These are phyloP conservation scores for Callipepla squamata DNA, from an alignment of 2,113 vertebrate genomes.

Conservation along the genomic window DNA sequence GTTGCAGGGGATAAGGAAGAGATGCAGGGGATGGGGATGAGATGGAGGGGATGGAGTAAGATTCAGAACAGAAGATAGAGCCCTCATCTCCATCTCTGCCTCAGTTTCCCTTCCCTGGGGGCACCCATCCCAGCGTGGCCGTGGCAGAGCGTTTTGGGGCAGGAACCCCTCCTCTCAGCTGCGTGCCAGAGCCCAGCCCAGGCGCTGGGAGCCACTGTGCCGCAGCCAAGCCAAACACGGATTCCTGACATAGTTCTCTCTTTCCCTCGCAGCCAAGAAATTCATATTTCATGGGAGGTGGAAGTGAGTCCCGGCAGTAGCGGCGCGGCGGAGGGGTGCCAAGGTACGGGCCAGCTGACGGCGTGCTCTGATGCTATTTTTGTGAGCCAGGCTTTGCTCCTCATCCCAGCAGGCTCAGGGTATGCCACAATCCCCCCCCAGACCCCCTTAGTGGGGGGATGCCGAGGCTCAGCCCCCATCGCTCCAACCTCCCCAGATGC, in stretches of 20 bases:
- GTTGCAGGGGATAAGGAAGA: background rate
- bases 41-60: background rate
- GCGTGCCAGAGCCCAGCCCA: background rate
- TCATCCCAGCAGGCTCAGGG: background rate
- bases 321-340: slow-evolving; percentile 70
- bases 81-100: background rate
- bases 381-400: slow-evolving; percentile 70
- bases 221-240: background rate
- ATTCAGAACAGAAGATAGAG: accelerated
- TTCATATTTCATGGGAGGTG: slow-evolving; percentile 75
- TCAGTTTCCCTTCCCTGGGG: accelerated
- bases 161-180: background rate
- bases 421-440: slow-evolving; percentile 45
- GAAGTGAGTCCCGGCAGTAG: slow-evolving; percentile 66
- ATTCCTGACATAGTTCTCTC: slow-evolving; percentile 63
- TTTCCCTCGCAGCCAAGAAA: slow-evolving; percentile 74
- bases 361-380: slow-evolving; percentile 72
- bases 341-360: slow-evolving; percentile 78
- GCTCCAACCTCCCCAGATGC: background rate
- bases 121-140: accelerated
- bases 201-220: accelerated
- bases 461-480: background rate
- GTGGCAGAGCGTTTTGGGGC: background rate
- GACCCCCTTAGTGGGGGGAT: background rate
- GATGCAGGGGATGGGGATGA: too few relatives aligned